Conservation (phyloP, 2,113 vertebrate genomes). For the Osmerus eperlanus region DNA sequence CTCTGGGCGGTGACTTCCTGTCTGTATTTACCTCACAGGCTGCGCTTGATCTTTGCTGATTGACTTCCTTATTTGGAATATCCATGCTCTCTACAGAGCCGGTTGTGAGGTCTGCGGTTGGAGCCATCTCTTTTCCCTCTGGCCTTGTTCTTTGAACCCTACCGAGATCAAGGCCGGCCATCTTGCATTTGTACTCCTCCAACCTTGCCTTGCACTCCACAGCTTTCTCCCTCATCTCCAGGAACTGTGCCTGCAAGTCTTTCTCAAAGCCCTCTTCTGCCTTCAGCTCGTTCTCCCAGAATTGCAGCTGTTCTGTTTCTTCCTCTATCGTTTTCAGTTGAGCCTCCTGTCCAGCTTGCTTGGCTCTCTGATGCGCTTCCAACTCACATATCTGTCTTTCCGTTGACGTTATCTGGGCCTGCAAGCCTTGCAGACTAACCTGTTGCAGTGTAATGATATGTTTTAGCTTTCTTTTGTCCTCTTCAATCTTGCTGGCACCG, state of each 20-base stretch:
- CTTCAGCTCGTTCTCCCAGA: constrained; percentile 74
- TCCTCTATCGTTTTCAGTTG: constrained; percentile 29
- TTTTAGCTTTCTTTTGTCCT: constrained; percentile 49
- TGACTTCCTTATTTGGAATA: constrained; percentile 1
- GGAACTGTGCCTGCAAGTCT: constrained; percentile 68
- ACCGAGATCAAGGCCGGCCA: constrained; percentile 42
- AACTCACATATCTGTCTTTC: constrained; percentile 61
- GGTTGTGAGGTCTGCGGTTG: neutral
- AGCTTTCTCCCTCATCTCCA: constrained; percentile 62
- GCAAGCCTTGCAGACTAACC: constrained; percentile 55
- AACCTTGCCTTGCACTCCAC: constrained; percentile 64
- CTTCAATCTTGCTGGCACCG: constrained; percentile 13
- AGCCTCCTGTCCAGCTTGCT: constrained; percentile 23
- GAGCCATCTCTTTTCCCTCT: neutral
- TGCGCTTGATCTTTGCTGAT: constrained; percentile 13
- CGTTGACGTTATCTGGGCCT: constrained; percentile 35
- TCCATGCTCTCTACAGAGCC: neutral
- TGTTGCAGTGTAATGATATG: constrained; percentile 58
- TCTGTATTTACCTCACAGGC: constrained; percentile 27
- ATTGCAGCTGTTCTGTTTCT: constrained; percentile 65
- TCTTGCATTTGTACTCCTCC: constrained; percentile 60
- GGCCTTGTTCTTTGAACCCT: neutral
- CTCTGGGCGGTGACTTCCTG: constrained; percentile 52
- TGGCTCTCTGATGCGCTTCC: constrained; percentile 44
- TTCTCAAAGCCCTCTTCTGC: constrained; percentile 64